A percentile compares a stretch with the other conserved stretches of the same genome.
Conservation (phyloP, 2,797 vertebrate species). For the Channallabes apus region DNA sequence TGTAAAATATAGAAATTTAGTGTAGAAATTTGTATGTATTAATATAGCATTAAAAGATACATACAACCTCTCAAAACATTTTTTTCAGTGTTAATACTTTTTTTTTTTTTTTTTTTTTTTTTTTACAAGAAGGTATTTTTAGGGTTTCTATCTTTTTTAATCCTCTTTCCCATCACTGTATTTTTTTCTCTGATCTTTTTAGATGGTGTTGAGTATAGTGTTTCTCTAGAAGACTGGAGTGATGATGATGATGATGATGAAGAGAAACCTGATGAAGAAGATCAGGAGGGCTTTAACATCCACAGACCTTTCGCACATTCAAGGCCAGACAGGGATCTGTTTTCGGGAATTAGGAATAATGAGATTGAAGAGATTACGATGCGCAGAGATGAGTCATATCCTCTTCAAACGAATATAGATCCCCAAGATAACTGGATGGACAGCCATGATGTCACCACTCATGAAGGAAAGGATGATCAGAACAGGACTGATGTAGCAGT, state of each 20-base stretch:
- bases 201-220: slow-evolving; percentile 28
- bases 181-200: not conserved
- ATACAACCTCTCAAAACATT: too few relatives aligned
- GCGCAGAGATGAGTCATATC: slow-evolving; percentile 9
- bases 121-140: too few relatives aligned
- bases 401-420: not conserved
- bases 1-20: too few relatives aligned
- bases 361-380: slow-evolving; percentile 51
- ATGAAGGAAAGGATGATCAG: not conserved
- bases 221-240: slow-evolving; percentile 40
- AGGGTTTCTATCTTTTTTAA: too few relatives aligned
- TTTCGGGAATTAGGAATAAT: slow-evolving; percentile 58
- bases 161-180: not conserved
- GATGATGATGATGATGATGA: slow-evolving; percentile 39
- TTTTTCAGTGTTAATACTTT: too few relatives aligned
- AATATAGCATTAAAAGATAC: too few relatives aligned
- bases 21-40: too few relatives aligned
- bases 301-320: slow-evolving; percentile 33
- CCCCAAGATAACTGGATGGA: not conserved
- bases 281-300: slow-evolving; percentile 26
- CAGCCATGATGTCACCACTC: not conserved
- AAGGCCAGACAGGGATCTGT: slow-evolving; percentile 45
- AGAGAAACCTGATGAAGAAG: slow-evolving; percentile 52
- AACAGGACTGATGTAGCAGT: not conserved
- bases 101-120: too few relatives aligned